These are phyloP conservation scores for Scytalopus superciliaris DNA, from an alignment of 2,113 vertebrate species.

Conservation along the genomic window DNA sequence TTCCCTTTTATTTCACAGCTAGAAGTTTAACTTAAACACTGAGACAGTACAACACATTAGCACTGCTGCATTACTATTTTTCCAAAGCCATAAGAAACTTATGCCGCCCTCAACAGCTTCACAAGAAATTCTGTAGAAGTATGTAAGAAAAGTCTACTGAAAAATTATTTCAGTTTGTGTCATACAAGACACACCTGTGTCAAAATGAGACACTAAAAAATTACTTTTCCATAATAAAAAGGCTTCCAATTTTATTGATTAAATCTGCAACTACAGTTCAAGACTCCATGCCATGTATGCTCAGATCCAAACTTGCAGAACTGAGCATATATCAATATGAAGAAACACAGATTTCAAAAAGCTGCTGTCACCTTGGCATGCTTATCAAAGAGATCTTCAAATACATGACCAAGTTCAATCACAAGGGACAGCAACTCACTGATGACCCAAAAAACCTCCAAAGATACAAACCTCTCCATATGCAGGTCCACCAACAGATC, in stretches of 20 bases:
- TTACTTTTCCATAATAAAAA: not conserved
- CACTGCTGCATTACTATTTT: not conserved
- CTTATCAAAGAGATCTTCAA: not conserved
- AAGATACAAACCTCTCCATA: not conserved
- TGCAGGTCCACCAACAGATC: not conserved
- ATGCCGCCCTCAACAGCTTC: not conserved
- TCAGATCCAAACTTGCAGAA: not conserved
- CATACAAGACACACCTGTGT: not conserved
- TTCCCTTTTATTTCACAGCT: constrained; percentile 19
- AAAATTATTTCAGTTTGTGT: not conserved
- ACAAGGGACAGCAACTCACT: not conserved
- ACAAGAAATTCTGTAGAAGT: not conserved
- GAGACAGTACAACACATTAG: not conserved
- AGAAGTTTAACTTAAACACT: not conserved
- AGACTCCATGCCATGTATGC: not conserved
- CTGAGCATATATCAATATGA: not conserved
- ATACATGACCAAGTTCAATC: not conserved
- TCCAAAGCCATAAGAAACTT: not conserved
- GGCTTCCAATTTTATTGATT: not conserved
- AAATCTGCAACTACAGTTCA: not conserved
- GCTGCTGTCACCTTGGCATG: not conserved
- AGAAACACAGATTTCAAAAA: not conserved
- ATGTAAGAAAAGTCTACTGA: not conserved
- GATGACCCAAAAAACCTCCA: not conserved
- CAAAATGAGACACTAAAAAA: not conserved